phyloP scores from a whole-genome alignment of 2,113 vertebrate genomes.

The Dermatemys mawii region DNA sequence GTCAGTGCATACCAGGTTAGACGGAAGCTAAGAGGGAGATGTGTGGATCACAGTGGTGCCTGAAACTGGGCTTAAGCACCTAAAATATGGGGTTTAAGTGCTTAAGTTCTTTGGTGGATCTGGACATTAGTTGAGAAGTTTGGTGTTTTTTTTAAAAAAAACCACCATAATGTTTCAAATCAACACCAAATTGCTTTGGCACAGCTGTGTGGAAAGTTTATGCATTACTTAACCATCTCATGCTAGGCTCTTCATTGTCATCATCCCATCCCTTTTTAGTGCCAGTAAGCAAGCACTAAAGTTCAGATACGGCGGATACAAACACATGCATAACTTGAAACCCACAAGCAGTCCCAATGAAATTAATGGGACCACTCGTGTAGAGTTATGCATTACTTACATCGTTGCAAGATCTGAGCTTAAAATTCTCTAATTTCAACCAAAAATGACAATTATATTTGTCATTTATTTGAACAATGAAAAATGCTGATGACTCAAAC shows the following conservation, averaged over 20 bases:
- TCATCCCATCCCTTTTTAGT: neutral
- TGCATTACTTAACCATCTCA: neutral
- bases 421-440: neutral
- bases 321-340: neutral
- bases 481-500: neutral
- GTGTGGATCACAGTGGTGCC: no score
- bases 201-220: neutral
- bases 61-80: no score
- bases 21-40: no score
- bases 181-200: no score
- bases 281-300: rapidly evolving
- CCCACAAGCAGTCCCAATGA: rapidly evolving
- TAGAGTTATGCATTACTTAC: neutral
- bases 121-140: no score
- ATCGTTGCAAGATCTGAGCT: rapidly evolving
- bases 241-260: neutral
- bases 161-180: no score
- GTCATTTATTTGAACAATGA: neutral
- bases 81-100: no score
- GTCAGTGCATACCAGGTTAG: no score
- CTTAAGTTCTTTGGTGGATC: no score
- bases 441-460: neutral
- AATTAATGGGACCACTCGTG: rapidly evolving
- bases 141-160: no score
- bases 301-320: neutral